Percentiles rank a stretch among this genome's conserved stretches.
phyloP scores from a whole-genome alignment of 2,113 vertebrate genomes.

The Mirounga angustirostris region DNA sequence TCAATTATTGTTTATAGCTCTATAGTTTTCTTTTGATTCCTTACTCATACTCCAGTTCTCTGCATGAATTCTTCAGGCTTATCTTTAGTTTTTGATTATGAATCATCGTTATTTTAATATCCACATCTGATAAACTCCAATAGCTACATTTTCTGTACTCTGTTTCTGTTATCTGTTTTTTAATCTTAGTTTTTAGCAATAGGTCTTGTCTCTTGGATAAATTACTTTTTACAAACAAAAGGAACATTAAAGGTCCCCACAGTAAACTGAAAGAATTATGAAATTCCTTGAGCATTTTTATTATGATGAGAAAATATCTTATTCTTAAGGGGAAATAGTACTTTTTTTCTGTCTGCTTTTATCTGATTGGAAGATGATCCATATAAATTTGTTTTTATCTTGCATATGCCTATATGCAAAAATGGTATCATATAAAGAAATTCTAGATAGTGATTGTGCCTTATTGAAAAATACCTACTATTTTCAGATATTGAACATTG shows the following conservation, averaged over 20 bases:
- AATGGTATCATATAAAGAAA: not conserved
- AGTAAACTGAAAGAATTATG: not conserved
- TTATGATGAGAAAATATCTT: not conserved
- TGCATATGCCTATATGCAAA: not conserved
- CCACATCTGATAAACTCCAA: not conserved
- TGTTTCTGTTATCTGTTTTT: not conserved
- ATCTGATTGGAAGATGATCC: not conserved
- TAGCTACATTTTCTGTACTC: not conserved
- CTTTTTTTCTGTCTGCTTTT: not conserved
- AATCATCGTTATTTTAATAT: not conserved
- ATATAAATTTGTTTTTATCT: not conserved
- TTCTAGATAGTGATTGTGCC: not conserved
- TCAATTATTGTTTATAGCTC: not conserved
- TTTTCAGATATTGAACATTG: not conserved
- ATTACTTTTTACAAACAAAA: not conserved
- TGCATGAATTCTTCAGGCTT: not conserved
- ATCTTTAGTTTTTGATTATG: not conserved
- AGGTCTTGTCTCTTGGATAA: not conserved
- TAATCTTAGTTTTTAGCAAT: not conserved
- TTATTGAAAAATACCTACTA: not conserved
- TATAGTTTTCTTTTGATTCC: not conserved
- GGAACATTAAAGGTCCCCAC: not conserved
- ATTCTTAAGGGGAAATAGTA: not conserved
- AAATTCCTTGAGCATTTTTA: not conserved
- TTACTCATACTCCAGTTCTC: not conserved